Base-by-base conservation (phyloP, 2,888 invertebrate genomes). In the Tinea semifulvella region DNA sequence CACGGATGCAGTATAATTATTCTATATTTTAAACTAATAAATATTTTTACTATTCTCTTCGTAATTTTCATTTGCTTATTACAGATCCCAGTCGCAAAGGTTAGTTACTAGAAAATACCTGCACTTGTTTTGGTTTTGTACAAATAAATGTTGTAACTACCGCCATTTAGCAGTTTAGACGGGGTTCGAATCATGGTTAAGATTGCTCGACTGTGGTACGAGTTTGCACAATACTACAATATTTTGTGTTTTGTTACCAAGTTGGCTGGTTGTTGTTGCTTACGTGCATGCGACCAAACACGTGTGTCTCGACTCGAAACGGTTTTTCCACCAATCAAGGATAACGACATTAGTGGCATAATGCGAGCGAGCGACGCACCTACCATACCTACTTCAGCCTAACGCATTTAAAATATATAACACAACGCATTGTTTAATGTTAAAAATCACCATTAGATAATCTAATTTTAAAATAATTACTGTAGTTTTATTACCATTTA, bases 311-410 rank as follows among this genome's bases (percentile, higher is more conserved):
- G 16, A 38, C 38, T 14, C 18, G n/a, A 38, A 3, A 18, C 17
- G 40, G 40, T 22, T 22, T 40, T 40, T 22, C 40, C 40, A 40
- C 22, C 13, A 22, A 40, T 40, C 40, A 40, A 40, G 40, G 40
- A 40, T 40, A 22, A 22, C 40, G 40, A 22, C 40, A 40, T 40
- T 13, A 20, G 22, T 18, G 31, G 31, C 31, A 31, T 31, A 31
- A 31, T n/a, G 31, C 13, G 31, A 31, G 31, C 22, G 22, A 22
- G 5, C 14, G 31, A 14, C 31, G 31, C 31, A 14, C 31, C 22
- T 31, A n/a, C n/a, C 31, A n/a, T 31, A 31, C 13, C 13, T n/a
- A n/a, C n/a, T n/a, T 31, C 13, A 13, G n/a, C n/a, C n/a, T n/a
- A 31, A 31, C 27, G 27, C 31, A 31, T 31, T 31, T 31, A 31